These are phyloP conservation scores for Zosterops borbonicus DNA, from an alignment of 2,113 vertebrate genomes.

Conservation along the genomic window DNA sequence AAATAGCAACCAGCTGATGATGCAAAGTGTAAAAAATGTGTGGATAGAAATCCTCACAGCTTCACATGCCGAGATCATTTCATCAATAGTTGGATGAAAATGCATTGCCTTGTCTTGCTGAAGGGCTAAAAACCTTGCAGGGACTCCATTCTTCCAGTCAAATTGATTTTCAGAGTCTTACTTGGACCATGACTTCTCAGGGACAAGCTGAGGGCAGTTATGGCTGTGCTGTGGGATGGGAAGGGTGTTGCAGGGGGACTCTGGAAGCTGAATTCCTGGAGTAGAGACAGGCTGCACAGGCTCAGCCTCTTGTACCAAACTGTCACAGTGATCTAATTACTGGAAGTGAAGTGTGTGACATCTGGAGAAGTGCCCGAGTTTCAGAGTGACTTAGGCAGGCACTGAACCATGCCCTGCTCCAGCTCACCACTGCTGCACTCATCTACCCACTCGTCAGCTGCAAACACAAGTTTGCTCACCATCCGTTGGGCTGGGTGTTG, in stretches of 20 bases:
- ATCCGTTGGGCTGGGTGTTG: not conserved
- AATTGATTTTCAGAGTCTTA: not conserved
- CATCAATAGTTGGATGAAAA: not conserved
- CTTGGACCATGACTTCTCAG: not conserved
- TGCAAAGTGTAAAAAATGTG: not conserved
- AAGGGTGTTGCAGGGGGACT: not conserved
- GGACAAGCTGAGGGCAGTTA: not conserved
- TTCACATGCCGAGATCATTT: not conserved
- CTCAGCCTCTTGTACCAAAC: not conserved
- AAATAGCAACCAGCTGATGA: not conserved
- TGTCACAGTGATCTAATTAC: conserved; percentile 59
- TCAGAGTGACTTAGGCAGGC: conserved; percentile 29
- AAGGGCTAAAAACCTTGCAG: not conserved
- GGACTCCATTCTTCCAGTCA: not conserved
- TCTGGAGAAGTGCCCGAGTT: conserved; percentile 24
- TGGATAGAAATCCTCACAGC: not conserved
- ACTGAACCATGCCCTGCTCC: not conserved
- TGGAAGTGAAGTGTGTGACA: conserved; percentile 54
- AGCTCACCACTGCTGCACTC: not conserved
- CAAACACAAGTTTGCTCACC: not conserved
- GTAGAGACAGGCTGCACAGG: not conserved
- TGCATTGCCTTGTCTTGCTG: not conserved
- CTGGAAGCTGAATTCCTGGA: not conserved
- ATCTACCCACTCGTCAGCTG: not conserved
- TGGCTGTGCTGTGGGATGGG: not conserved